Evolutionary conservation across 1,140 invertebrate genomes (phyloP), one percentile per base, ranked within the genome.

Genomic region (Anadara kagoshimensis): DNA sequence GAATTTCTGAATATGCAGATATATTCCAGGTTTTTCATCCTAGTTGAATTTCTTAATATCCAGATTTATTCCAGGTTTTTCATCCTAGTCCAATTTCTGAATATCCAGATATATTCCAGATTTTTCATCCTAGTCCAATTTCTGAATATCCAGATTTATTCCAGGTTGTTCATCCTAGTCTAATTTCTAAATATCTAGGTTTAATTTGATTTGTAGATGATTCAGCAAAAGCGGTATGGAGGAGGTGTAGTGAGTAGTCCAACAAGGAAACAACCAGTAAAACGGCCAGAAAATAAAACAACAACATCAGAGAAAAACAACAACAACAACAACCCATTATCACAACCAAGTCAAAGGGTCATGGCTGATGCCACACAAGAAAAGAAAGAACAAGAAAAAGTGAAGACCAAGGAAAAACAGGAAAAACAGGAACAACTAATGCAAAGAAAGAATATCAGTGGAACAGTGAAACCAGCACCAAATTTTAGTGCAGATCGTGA

Each of bases 401-500:
- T 22, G 22, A 61, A 47, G 51, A 47, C 61, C 22, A 69, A 69
- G 54, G 69, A 72, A 22, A 59, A 61, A 43, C 66, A 59, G 36
- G 47, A 69, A 16, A 66, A 68, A 45, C 56, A 62, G 54, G 68
- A 81, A 84, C 86, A 49, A 78, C 87, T 68, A 82, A 85, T 75
- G 84, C 82, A 51, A 80, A 87, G 75, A 86, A 89, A 75, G 75
- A 83, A 79, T 74, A 78, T 41, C 62, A 72, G 73, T 69, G 75
- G 75, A 14, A 81, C 79, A 36, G 73, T 83, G 14, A 70, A 75
- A 49, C 78, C 86, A 12, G 62, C 67, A 49, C 71, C 81, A 26
- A 78, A 81, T 61, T 87, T 87, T 63, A 80, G 87, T 78, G 70
- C 82, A 53, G 82, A 86, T 22, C 75, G 80, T 24, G 88, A 89